Base-by-base conservation (phyloP, 2,888 invertebrate species). In the Diarsia dahlii region DNA sequence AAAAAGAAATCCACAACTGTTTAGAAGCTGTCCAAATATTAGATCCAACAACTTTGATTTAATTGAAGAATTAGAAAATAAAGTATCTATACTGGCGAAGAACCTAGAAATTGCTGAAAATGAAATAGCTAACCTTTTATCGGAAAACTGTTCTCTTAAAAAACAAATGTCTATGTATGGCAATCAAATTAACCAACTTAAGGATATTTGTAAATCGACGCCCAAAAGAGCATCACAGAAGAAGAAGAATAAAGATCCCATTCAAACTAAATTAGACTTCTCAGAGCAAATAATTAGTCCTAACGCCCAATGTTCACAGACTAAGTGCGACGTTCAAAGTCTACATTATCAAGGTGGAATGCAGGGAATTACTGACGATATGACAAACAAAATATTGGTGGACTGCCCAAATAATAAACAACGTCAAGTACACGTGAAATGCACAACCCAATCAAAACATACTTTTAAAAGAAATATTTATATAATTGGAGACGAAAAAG, bases 401-500 rank as follows among this genome's bases (percentile, higher is more conserved):
- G 23, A 56, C 23, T 28, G 13, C 23, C 56, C 15, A 13, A n/a
- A n/a, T n/a, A 56, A 23, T 56, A 28, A 23, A 56, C 23, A 23
- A 5, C 12, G 56, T 23, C 56, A 13, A 13, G 23, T 6, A 54
- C 20, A n/a, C 60, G 13, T 60, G 20, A 20, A 54, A 34, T 1
- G 5, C 6, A 6, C 56, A 56, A 56, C 23, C 34, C 20, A 62
- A 18, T n/a, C 39, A 1, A 54, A 54, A 20, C 5, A 15, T 15
- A 48, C 15, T 18, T 34, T 10, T 39, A 46, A 56, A 48, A n/a
- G 58, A 66, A 73, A 73, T 66, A 73, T 73, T 18, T 66, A 73
- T 23, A 73, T 66, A 58, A 66, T 66, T 9, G 58, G 73, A 48
- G 73, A 73, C 39, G 73, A 73, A 67, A 73, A 48, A 60, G 58